A percentile compares a stretch with the other conserved stretches of the same genome.
These are phyloP conservation scores for Strigamia maritima DNA, from an alignment of 2,888 invertebrate species.

Conservation along the genomic window DNA sequence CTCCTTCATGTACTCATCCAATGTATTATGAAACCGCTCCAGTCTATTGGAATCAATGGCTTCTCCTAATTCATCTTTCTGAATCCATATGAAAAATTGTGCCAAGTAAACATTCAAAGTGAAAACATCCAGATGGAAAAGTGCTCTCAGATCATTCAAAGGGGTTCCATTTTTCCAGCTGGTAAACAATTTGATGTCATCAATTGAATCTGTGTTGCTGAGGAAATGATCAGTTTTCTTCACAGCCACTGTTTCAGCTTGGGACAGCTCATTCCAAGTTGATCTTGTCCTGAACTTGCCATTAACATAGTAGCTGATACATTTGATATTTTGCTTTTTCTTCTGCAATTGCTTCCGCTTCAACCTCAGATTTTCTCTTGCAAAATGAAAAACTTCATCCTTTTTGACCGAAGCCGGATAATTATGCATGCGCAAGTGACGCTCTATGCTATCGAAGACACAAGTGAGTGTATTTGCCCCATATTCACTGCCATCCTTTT, in stretches of 20 bases:
- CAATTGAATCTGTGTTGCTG: neutral
- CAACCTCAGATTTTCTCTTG: slow-evolving; percentile 9
- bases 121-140: too few relatives aligned
- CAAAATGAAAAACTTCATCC: slow-evolving; percentile 19
- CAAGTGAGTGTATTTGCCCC: slow-evolving; percentile 33
- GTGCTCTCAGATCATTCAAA: neutral
- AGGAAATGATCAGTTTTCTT: neutral
- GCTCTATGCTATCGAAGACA: slow-evolving; percentile 30
- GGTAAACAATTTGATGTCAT: neutral
- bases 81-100: too few relatives aligned
- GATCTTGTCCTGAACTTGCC: too few relatives aligned
- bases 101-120: too few relatives aligned
- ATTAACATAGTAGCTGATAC: too few relatives aligned
- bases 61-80: neutral
- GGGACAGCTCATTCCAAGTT: neutral
- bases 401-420: slow-evolving; percentile 31
- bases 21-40: too few relatives aligned
- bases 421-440: neutral
- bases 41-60: neutral
- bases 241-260: neutral
- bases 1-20: too few relatives aligned
- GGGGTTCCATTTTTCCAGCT: neutral
- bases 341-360: slow-evolving; percentile 8
- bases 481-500: slow-evolving; percentile 35
- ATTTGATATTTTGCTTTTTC: neutral